Evolutionary conservation across 2,797 vertebrate genomes (phyloP).

Genomic region (Heterohyrax brucei): DNA sequence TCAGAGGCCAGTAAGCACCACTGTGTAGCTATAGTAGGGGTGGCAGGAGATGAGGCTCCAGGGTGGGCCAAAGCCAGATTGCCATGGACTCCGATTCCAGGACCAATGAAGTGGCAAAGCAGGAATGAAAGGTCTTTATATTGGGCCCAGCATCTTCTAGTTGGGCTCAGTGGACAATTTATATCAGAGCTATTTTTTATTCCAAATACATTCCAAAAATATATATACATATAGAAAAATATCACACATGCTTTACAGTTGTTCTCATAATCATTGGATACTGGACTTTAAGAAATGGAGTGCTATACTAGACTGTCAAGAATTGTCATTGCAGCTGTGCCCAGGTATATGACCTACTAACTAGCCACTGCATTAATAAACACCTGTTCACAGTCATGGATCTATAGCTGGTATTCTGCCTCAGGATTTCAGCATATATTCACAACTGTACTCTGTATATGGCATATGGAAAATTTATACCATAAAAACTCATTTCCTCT

Average conservation of each 20-base stretch:
- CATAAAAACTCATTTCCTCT: background rate
- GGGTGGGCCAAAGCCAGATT: background rate
- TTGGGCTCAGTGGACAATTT: background rate
- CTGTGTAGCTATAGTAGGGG: background rate
- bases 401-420: background rate
- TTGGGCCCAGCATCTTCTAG: background rate
- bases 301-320: background rate
- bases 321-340: background rate
- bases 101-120: background rate
- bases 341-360: background rate
- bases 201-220: constrained; percentile 50
- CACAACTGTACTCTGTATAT: background rate
- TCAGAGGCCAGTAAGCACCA: background rate
- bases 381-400: no score
- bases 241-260: constrained; percentile 18
- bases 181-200: constrained; percentile 41
- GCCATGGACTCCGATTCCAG: background rate
- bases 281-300: background rate
- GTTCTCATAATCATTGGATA: background rate
- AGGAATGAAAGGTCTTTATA: background rate
- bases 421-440: background rate
- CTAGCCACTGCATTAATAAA: background rate
- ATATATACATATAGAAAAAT: background rate
- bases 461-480: background rate
- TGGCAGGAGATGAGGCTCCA: background rate